Evolutionary conservation across 2,113 vertebrate genomes (phyloP).

Genomic region (Lichenostomus cassidix): DNA sequence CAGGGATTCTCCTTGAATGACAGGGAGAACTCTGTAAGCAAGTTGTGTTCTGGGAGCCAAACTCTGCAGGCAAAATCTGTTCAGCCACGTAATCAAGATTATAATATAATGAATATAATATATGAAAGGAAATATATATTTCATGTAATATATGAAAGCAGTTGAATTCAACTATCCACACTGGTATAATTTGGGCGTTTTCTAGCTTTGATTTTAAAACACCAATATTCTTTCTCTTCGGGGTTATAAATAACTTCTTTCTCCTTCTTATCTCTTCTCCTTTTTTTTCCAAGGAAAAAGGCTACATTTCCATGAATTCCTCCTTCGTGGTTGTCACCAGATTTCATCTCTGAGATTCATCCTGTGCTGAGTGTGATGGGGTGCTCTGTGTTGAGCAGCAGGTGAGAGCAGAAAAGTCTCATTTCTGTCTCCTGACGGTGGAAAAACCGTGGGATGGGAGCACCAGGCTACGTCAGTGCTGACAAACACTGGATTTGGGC

Average conservation of each 20-base stretch:
- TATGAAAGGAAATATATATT: no score
- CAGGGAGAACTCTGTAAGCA: neutral
- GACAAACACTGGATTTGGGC: rapidly evolving
- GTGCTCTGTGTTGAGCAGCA: neutral
- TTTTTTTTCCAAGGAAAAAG: neutral
- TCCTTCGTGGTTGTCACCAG: neutral
- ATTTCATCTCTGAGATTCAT: neutral
- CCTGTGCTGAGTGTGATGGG: neutral
- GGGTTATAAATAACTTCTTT: neutral
- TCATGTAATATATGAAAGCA: neutral
- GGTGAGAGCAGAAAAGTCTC: neutral
- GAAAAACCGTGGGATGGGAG: neutral
- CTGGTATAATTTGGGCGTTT: neutral
- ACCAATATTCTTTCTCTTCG: neutral
- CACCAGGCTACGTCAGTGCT: neutral
- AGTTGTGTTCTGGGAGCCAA: neutral
- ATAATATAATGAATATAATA: neutral
- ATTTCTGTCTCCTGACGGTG: neutral
- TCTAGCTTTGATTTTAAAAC: neutral
- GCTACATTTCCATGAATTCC: neutral
- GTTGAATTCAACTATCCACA: neutral
- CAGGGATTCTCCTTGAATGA: neutral
- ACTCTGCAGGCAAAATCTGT: neutral
- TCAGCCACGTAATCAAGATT: neutral
- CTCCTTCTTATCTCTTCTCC: neutral